Percentiles rank a stretch among this genome's conserved stretches.
These are phyloP conservation scores for Nestor notabilis DNA, from an alignment of 2,113 vertebrate species.

Conservation along the genomic window DNA sequence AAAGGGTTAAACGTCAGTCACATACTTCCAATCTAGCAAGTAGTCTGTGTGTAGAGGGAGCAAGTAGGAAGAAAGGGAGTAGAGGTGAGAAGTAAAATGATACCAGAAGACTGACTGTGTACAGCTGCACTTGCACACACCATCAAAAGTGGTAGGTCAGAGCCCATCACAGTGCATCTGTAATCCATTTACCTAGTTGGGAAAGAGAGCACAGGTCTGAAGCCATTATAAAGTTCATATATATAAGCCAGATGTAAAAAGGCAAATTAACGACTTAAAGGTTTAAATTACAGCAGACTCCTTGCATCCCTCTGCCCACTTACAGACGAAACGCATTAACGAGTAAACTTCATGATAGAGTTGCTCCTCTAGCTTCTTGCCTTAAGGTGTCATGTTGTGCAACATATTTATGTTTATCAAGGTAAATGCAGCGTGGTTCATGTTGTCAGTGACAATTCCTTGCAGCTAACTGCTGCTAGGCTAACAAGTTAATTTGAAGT, in stretches of 20 bases:
- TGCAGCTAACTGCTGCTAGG: background rate
- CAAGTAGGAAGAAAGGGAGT: background rate
- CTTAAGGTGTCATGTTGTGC: background rate
- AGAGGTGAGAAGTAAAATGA: background rate
- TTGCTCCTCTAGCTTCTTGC: background rate
- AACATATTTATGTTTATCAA: background rate
- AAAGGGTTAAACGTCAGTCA: background rate
- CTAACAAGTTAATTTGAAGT: background rate
- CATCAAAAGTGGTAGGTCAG: background rate
- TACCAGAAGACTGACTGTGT: background rate
- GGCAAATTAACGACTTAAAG: background rate
- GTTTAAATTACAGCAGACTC: background rate
- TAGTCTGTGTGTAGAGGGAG: background rate
- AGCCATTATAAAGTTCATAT: background rate
- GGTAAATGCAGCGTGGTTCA: background rate
- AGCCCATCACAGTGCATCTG: background rate
- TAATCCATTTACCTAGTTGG: background rate
- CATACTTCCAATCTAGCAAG: background rate
- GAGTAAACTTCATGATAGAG: background rate
- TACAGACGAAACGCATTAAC: fast-evolving
- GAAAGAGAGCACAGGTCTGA: background rate
- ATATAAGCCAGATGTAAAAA: background rate
- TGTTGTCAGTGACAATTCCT: background rate
- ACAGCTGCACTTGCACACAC: background rate
- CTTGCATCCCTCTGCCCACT: fast-evolving